Base-by-base conservation (phyloP, 2,113 vertebrate species). In the Cephalopholis sonnerati region DNA sequence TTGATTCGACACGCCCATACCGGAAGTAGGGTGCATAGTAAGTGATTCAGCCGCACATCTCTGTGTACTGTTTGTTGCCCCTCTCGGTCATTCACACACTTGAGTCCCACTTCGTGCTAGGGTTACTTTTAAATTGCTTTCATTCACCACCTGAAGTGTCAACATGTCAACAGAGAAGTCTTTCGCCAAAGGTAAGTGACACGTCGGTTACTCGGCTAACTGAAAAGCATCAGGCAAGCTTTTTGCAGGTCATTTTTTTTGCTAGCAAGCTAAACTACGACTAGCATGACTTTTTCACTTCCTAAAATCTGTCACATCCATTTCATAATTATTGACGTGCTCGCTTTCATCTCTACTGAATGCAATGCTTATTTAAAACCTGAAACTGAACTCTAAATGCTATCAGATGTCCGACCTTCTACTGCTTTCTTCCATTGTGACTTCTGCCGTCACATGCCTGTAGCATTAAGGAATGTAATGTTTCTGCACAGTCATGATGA, bases 151-250 rank as follows among this genome's bases (percentile, higher is more conserved):
- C 32, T 24, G 15, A 54, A 58, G 25, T 2, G 16, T 12, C 13
- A 89, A 27, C 16, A 93, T 91, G 91, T 44, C 89, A 20, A 79
- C 89, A 51, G 82, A 87, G 10, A 91, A 88, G 79, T 71, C 76
- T 77, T 84, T 92, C 29, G 72, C 88, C 6, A 92, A 92, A 88
- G 93, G 92, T 94, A 90, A 87, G 71, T 53, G 17, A 2, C 3
- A 46, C 20, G 9, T 7, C 4, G 7, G 20, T 22, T 5, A 11
- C 7, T 24, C 1, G 2, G 12, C 0, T 18, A 39, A 41, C 13
- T 11, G 24, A 11, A 36, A 39, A 27, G n/a, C n/a, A n/a, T n/a
- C n/a, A n/a, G n/a, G n/a, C n/a, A n/a, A 22, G n/a, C 7, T 3
- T 29, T 0, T 9, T 53, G 18, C 18, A 67, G 13, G 41, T 36